A percentile compares a stretch with the other conserved stretches of the same genome.
Conservation (phyloP, 2,797 vertebrate genomes). For the Choloepus didactylus region DNA sequence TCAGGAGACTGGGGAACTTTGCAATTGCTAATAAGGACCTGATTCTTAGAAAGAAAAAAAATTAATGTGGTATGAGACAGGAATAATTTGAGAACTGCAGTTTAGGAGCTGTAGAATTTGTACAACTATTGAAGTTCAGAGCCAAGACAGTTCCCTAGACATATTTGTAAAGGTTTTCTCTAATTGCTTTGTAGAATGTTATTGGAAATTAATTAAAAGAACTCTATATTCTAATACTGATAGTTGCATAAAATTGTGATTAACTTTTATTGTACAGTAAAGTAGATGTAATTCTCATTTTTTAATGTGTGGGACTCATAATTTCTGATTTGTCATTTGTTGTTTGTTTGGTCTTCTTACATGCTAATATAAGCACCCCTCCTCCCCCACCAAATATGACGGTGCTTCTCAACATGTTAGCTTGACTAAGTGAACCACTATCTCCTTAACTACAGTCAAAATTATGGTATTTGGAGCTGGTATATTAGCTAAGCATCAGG, state of each 20-base stretch:
- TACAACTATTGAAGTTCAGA: background rate
- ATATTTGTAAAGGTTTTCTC: background rate
- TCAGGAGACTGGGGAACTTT: background rate
- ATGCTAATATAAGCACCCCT: background rate
- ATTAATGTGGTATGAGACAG: background rate
- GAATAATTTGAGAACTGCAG: background rate
- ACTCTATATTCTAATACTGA: background rate
- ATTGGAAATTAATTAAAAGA: background rate
- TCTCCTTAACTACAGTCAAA: background rate
- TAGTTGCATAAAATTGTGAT: background rate
- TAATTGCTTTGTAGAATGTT: background rate
- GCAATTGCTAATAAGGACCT: background rate
- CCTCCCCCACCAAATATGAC: background rate
- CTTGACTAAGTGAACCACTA: background rate
- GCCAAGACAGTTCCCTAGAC: background rate
- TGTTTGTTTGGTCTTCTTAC: background rate
- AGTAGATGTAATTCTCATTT: background rate
- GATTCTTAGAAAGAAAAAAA: background rate
- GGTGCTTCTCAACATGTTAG: background rate
- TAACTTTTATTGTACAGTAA: background rate
- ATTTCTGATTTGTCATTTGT: background rate
- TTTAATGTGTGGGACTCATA: background rate
- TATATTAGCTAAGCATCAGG: background rate
- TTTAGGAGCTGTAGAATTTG: background rate
- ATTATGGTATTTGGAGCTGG: background rate